Conservation (phyloP, 2,113 vertebrate genomes). For the Leucoraja erinaceus region DNA sequence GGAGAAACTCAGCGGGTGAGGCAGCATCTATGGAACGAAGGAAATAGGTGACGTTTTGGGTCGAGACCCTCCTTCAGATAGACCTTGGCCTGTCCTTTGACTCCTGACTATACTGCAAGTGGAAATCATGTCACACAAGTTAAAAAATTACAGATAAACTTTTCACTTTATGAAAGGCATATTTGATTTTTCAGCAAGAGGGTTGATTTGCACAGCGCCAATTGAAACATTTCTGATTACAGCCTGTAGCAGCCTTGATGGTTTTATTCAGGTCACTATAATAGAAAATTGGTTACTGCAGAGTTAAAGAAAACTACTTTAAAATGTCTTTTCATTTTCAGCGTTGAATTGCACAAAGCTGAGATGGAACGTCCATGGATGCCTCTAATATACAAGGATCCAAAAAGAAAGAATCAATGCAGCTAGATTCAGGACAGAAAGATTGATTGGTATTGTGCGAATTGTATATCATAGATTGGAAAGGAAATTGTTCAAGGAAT, state of each 20-base stretch:
- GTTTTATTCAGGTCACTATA: slow-evolving; percentile 27
- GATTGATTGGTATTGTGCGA: background rate
- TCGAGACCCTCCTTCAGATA: too few species aligned
- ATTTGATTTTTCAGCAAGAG: background rate
- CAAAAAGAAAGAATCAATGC: slow-evolving; percentile 11
- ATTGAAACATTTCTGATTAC: background rate
- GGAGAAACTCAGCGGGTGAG: too few species aligned
- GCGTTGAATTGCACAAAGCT: background rate
- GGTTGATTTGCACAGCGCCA: slow-evolving; percentile 6
- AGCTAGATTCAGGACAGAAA: background rate
- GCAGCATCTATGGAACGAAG: too few species aligned
- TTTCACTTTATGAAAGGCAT: background rate
- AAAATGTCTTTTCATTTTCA: background rate
- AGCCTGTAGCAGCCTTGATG: background rate
- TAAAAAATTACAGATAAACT: background rate
- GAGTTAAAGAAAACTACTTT: background rate
- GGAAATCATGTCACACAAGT: background rate
- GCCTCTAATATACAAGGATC: background rate
- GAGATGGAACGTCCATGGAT: background rate
- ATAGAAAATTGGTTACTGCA: slow-evolving; percentile 17
- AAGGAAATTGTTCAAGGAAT: background rate
- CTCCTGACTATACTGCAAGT: background rate
- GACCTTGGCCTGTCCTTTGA: background rate
- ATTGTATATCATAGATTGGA: background rate
- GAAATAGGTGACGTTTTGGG: too few species aligned